Evolutionary conservation across 2,113 vertebrate species (phyloP).

Genomic region (Leucoraja erinaceus): DNA sequence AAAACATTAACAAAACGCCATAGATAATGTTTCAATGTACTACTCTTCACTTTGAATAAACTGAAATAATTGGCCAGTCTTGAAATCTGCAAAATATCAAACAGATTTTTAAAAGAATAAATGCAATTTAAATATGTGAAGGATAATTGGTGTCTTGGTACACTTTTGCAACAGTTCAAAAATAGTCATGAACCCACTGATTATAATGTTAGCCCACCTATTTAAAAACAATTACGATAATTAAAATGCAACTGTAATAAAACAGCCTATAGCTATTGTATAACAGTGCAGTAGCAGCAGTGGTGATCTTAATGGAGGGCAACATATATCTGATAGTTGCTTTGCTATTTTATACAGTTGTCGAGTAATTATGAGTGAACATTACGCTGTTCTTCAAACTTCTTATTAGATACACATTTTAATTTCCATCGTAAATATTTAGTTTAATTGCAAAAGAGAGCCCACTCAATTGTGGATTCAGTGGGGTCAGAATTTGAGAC

Average conservation of each 20-base stretch:
- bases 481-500: neutral
- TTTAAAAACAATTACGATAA: conserved; percentile 38
- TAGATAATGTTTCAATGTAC: conserved; percentile 2
- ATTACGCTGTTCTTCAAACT: conserved; percentile 11
- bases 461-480: neutral
- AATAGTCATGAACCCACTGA: conserved; percentile 37
- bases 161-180: neutral
- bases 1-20: neutral
- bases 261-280: conserved; percentile 11
- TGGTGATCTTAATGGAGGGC: neutral
- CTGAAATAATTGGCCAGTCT: neutral
- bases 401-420: neutral
- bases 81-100: neutral
- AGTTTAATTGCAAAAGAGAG: neutral
- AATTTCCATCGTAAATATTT: neutral
- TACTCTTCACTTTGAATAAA: conserved; percentile 17
- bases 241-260: conserved; percentile 42
- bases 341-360: conserved; percentile 3
- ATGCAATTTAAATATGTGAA: neutral
- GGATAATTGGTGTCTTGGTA: neutral
- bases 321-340: neutral
- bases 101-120: neutral
- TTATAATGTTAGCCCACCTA: conserved; percentile 43
- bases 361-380: conserved; percentile 4
- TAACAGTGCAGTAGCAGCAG: conserved; percentile 26